Conservation (phyloP, 2,888 invertebrate genomes). For the Argyresthia albistria region DNA sequence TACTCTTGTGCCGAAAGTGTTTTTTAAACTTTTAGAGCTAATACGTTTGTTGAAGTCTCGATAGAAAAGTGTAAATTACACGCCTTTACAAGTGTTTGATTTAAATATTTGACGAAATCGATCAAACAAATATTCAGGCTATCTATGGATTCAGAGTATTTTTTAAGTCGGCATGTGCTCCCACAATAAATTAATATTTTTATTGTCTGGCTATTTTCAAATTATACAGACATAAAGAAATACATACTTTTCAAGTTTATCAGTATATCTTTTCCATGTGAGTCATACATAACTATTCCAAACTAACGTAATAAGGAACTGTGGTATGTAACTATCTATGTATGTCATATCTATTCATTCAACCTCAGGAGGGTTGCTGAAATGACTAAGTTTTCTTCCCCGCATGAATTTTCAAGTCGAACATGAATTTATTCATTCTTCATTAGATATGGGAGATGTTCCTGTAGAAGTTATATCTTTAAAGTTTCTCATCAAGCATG, state of each 20-base stretch:
- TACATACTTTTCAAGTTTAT: too few species aligned
- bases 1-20: constrained; percentile 28
- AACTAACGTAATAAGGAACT: not conserved
- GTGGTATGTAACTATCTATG: constrained; percentile 6
- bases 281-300: not conserved
- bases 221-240: too few species aligned
- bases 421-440: constrained; percentile 28
- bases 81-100: constrained; percentile 9
- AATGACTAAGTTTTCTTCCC: constrained; percentile 20
- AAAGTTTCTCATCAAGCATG: constrained; percentile 33
- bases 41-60: constrained; percentile 12
- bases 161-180: too few species aligned
- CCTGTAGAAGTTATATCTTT: constrained; percentile 28
- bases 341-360: constrained; percentile 17
- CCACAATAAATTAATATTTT: too few species aligned
- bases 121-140: too few species aligned
- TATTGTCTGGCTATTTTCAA: too few species aligned
- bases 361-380: constrained; percentile 15
- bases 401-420: constrained; percentile 18
- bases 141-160: too few species aligned
- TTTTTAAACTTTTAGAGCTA: constrained; percentile 26
- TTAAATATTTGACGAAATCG: not conserved
- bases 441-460: constrained; percentile 36
- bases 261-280: not conserved
- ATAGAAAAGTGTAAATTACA: constrained; percentile 17